Base-by-base conservation (phyloP, 2,113 vertebrate genomes). In the Syngnathus floridae region DNA sequence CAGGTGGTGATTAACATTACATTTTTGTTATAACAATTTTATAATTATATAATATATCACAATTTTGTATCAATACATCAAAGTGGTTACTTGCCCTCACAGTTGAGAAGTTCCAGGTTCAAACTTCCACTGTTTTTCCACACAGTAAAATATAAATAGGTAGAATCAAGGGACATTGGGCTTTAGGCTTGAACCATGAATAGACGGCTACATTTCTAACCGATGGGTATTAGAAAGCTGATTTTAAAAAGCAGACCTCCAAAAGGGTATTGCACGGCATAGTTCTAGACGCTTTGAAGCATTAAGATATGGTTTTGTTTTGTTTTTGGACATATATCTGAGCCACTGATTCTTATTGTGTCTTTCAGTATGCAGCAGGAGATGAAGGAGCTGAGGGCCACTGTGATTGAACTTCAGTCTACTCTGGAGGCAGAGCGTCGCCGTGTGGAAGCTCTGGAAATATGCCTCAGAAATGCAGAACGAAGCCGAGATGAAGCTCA, bases 321-420 rank as follows among this genome's bases (percentile, higher is more conserved):
- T 31, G 26, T 31, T 31, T 31, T 31, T 31, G 40, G 40, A 2
- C 40, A 40, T 40, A 40, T 2, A 41, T 41, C 17, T 49, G 16
- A 16, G 17, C 26, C 26, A 31, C 26, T 31, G 26, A 31, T 3
- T 31, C 26, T 49, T 7, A n/a, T 19, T 51, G n/a, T 64, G 6
- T 76, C 49, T 71, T 46, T 0, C 86, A 99, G 97, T 65, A 87
- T 97, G 1, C 89, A 93, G 68, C 89, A 91, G 74, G 92, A 93
- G 71, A 97, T 96, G 79, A 90, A 86, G 2, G 93, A 98, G 0
- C 90, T 93, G 48, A 92, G 84, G 76, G 88, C 91, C 65, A 91
- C 88, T 8, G 90, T 98, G 51, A 84, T 92, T 0, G 91, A 92
- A 80, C 90, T 99, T 51, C 91, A 76, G 40, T 83, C 90, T 17